Conservation (phyloP, 2,888 invertebrate genomes). For the Pecten maximus region DNA sequence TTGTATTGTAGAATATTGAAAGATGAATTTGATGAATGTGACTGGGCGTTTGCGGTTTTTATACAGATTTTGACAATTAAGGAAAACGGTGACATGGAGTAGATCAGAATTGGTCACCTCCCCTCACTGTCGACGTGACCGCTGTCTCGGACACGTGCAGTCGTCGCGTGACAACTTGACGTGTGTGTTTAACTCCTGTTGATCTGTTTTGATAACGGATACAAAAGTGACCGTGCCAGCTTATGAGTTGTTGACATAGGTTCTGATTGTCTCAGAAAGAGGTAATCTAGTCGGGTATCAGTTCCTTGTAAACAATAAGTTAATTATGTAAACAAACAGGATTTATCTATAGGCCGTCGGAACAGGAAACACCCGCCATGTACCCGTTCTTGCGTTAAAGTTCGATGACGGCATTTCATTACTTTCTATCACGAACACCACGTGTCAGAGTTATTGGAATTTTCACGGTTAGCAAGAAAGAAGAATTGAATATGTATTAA, state of each 20-base stretch:
- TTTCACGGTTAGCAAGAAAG: not conserved
- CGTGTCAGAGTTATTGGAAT: not conserved
- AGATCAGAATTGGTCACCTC: not conserved
- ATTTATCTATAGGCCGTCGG: not conserved
- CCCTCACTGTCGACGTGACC: not conserved
- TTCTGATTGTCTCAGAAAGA: not conserved
- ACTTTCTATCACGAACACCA: conserved; percentile 13
- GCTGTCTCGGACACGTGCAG: not conserved
- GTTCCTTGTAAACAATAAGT: not conserved
- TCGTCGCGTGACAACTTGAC: not conserved
- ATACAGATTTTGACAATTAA: not conserved
- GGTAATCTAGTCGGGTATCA: not conserved
- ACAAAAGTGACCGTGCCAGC: not conserved
- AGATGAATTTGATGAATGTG: not conserved
- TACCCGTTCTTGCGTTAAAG: not conserved
- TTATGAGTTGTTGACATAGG: not conserved
- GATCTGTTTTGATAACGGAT: conserved; percentile 33
- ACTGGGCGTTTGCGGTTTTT: not conserved
- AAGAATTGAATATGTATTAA: not conserved
- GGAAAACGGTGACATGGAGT: not conserved
- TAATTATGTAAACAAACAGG: not conserved
- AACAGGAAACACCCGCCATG: not conserved
- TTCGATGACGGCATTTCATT: not conserved
- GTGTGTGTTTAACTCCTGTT: not conserved
- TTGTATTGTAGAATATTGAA: not conserved